phyloP scores from a whole-genome alignment of 2,113 vertebrate species.

The Pluvianellus socialis region DNA sequence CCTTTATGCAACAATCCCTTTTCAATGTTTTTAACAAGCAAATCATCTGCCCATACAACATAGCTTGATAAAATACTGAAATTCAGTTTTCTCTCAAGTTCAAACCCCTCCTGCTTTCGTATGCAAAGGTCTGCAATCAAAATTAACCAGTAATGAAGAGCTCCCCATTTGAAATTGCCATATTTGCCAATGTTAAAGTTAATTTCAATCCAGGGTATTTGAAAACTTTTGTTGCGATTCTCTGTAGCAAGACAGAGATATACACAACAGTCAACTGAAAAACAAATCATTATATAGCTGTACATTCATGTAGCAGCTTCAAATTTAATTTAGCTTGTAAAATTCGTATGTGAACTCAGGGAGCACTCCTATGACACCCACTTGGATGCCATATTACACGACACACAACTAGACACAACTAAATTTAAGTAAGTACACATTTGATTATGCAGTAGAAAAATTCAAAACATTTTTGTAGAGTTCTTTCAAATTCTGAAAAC shows the following conservation, averaged over 20 bases:
- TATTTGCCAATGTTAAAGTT: background rate
- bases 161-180: background rate
- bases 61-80: background rate
- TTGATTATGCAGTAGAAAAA: background rate
- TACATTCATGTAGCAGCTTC: background rate
- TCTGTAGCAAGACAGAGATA: background rate
- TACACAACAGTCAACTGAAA: background rate
- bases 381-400: background rate
- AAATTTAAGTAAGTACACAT: background rate
- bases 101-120: background rate
- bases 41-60: background rate
- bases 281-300: background rate
- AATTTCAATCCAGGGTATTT: background rate
- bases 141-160: background rate
- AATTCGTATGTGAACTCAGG: background rate
- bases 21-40: background rate
- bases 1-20: constrained; percentile 2
- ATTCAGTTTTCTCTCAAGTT: background rate
- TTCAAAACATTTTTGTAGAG: background rate
- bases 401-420: background rate
- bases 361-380: background rate
- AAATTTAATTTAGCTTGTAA: background rate
- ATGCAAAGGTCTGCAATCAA: background rate
- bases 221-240: background rate
- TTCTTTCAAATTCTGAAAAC: background rate